Evolutionary conservation across 2,888 invertebrate genomes (phyloP).

Genomic region (Hydroisotoma schaefferi): DNA sequence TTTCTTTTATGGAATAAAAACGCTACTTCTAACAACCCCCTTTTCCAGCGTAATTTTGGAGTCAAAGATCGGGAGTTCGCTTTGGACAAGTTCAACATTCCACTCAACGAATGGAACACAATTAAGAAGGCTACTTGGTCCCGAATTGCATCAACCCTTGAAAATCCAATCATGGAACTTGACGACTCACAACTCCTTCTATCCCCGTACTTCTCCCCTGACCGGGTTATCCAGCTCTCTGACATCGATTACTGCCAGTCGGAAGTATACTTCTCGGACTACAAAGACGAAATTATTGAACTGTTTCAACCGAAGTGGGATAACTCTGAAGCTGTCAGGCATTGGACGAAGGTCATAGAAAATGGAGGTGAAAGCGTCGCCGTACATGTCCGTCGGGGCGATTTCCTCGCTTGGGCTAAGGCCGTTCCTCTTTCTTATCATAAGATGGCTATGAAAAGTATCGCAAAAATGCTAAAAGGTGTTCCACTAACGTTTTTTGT

Average conservation of each 20-base stretch:
- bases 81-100: constrained; percentile 18
- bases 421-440: constrained; percentile 18
- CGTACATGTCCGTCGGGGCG: constrained; percentile 30
- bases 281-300: constrained; percentile 1
- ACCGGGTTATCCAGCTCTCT: background rate
- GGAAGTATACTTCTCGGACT: constrained; percentile 7
- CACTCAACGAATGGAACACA: constrained; percentile 1
- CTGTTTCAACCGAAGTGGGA: constrained; percentile 1
- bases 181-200: background rate
- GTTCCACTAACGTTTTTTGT: constrained; percentile 16
- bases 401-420: constrained; percentile 1
- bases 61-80: constrained; percentile 8
- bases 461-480: constrained; percentile 1
- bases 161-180: background rate
- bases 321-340: background rate
- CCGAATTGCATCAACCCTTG: background rate
- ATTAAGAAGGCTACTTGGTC: background rate
- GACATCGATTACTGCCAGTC: constrained; percentile 16
- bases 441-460: constrained; percentile 8
- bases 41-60: background rate
- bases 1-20: too few species aligned
- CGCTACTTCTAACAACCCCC: background rate
- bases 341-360: background rate
- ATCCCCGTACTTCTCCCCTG: background rate
- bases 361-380: constrained; percentile 22